These are phyloP conservation scores for Geodia barretti DNA, from an alignment of 37 sponge, comb jelly and placozoan genomes.

Conservation along the genomic window DNA sequence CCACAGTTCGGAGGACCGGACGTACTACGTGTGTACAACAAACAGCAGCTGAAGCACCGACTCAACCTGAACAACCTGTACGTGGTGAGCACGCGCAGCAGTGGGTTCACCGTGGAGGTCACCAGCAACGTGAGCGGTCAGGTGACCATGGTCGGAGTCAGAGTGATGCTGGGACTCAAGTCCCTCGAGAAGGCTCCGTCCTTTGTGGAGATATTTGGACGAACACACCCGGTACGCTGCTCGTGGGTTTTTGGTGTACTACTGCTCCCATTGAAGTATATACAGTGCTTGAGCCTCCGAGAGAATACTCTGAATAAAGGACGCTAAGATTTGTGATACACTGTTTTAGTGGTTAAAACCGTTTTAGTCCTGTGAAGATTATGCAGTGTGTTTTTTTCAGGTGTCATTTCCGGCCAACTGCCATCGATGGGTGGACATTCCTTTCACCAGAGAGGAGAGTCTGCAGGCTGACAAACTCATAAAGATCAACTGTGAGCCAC, in stretches of 20 bases:
- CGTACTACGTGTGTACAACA: constrained; percentile 87
- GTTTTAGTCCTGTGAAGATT: background rate
- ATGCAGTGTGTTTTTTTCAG: too few species aligned
- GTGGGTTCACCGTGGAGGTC: constrained; percentile 83
- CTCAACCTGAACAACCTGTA: constrained; percentile 68
- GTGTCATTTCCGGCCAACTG: constrained; percentile 26
- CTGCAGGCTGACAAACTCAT: constrained; percentile 71
- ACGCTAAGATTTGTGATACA: background rate
- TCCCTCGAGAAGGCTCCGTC: constrained; percentile 76
- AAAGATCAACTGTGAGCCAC: constrained; percentile 73
- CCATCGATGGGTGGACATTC: constrained; percentile 84
- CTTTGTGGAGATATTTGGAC: constrained; percentile 78
- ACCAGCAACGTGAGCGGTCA: constrained; percentile 40
- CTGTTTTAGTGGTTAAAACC: background rate
- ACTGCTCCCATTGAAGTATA: too few species aligned
- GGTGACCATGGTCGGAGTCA: constrained; percentile 73
- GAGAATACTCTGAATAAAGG: too few species aligned
- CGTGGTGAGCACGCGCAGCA: constrained; percentile 74
- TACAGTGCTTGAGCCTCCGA: too few species aligned
- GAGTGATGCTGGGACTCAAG: constrained; percentile 66
- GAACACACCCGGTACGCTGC: constrained; percentile 12
- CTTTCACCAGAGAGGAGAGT: constrained; percentile 85
- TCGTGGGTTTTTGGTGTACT: background rate
- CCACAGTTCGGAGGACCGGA: constrained; percentile 83
- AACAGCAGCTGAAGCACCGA: constrained; percentile 70